A percentile compares a stretch with the other conserved stretches of the same genome.
These are phyloP conservation scores for Drosophila helvetica DNA, from an alignment of 2,888 invertebrate species.

Conservation along the genomic window DNA sequence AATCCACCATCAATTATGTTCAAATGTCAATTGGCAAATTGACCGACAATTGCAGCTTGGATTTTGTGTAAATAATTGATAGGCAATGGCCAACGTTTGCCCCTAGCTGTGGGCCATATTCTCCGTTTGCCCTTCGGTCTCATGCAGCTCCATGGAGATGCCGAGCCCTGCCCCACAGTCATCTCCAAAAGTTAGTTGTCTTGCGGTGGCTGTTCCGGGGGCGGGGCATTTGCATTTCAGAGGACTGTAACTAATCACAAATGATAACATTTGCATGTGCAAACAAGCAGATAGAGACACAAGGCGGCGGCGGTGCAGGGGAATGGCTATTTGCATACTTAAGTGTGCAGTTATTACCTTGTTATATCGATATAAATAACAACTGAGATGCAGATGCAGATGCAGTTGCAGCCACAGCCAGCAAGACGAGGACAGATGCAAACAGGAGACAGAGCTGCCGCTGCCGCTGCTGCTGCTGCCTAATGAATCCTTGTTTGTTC, in stretches of 20 bases:
- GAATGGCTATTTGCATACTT: slow-evolving; percentile 79
- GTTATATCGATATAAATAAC: slow-evolving; percentile 78
- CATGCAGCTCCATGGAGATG: slow-evolving; percentile 1
- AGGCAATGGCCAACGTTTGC: slow-evolving; percentile 13
- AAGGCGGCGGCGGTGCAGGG: slow-evolving; percentile 31
- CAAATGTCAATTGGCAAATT: slow-evolving; percentile 53
- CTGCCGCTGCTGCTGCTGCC: slow-evolving; percentile 44
- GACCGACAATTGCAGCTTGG: slow-evolving; percentile 47
- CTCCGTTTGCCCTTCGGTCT: slow-evolving; percentile 13
- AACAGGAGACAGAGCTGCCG: slow-evolving; percentile 13
- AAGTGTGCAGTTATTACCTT: slow-evolving; percentile 81
- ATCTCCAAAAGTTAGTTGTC: slow-evolving; percentile 39
- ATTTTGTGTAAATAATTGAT: slow-evolving; percentile 45
- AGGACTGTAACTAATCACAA: slow-evolving; percentile 79
- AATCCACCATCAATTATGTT: slow-evolving; percentile 44
- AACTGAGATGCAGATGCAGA: slow-evolving; percentile 21
- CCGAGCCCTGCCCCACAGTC: not conserved
- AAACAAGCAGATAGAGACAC: slow-evolving; percentile 51
- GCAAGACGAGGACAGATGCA: not conserved
- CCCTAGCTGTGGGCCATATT: slow-evolving; percentile 8
- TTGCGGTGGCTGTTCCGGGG: slow-evolving; percentile 30
- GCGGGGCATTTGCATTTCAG: slow-evolving; percentile 60
- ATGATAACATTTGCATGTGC: slow-evolving; percentile 79
- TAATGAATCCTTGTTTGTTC: slow-evolving; percentile 78
- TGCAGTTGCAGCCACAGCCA: not conserved